Evolutionary conservation across 1,140 invertebrate genomes (phyloP).

Genomic region (Cardiocondyla obscurior): DNA sequence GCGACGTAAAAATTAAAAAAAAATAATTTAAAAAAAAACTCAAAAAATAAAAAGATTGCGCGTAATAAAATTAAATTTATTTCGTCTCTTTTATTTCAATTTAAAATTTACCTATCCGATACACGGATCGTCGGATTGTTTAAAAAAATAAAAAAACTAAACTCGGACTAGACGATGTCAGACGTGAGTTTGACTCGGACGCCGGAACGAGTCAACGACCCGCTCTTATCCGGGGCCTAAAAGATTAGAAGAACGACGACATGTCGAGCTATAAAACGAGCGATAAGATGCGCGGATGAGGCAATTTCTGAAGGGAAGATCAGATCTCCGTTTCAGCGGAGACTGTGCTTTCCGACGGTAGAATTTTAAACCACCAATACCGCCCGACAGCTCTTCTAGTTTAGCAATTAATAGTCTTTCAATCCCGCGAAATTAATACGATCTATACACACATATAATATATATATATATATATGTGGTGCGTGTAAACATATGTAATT

Average conservation of each 20-base stretch:
- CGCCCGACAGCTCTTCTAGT: neutral
- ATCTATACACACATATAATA: neutral
- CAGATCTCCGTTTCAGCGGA: neutral
- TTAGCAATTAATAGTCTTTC: neutral
- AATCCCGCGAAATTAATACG: neutral
- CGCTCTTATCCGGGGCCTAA: slow-evolving; percentile 42
- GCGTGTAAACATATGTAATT: neutral
- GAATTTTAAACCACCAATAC: neutral
- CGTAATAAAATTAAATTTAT: neutral
- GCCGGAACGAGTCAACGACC: slow-evolving; percentile 30
- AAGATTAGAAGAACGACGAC: slow-evolving; percentile 19
- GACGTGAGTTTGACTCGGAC: neutral
- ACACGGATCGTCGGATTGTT: neutral
- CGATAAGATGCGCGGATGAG: slow-evolving; percentile 54
- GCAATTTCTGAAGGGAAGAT: slow-evolving; percentile 9
- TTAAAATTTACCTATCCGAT: neutral
- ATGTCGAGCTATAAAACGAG: slow-evolving; percentile 39
- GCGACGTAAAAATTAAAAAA: neutral
- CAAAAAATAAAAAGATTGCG: neutral
- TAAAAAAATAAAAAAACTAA: neutral
- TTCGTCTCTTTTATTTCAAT: too few species aligned
- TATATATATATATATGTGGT: neutral
- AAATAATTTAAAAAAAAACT: neutral
- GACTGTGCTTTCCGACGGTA: neutral
- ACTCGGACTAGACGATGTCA: neutral